Evolutionary conservation across 2,888 invertebrate species (phyloP), one percentile per base, ranked within the genome.

Genomic region (Rotaria socialis): DNA sequence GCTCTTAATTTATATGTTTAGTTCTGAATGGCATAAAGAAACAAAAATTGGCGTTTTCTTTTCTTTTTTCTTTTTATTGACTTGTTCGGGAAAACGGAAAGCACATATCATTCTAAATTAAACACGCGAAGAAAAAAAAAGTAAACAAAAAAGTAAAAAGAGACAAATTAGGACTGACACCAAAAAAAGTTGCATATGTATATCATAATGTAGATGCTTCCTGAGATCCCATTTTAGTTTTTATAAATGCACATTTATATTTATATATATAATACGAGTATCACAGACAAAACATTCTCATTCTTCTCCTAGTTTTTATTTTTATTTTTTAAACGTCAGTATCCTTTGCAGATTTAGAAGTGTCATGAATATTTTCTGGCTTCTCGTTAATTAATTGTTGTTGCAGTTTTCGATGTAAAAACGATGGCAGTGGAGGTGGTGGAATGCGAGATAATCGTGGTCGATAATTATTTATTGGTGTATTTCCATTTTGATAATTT

Each of bases 371-470:
- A 67, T 24, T 80, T 47, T 47, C 43, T n/a, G 47, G 0, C 24
- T 80, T 80, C 11, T 80, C 80, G n/a, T 47, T 24, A 14, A 8
- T 80, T 22, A 47, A 24, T 80, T 47, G 80, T 80, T 80, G 47
- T 4, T 47, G 24, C 14, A 16, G 24, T 43, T n/a, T 43, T 47
- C 80, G 80, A 47, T 22, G 11, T 14, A 47, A 10, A 80, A 80
- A 80, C 22, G 80, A 8, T 24, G 80, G 80, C 35, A 80, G 7
- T 47, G 80, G 47, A 80, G 75, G 80, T 47, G 80, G 80, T 80
- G 47, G 67, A 67, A 67, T 67, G 67, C 67, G 67, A 67, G 67
- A 35, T 67, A 35, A 6, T 67, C 67, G 67, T 67, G 3, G 67
- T 47, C 80, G 80, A 47, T 80, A 5, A 24, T 47, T 74, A 41